Evolutionary conservation across 1,140 invertebrate genomes (phyloP).

Genomic region (Latrodectus geometricus): DNA sequence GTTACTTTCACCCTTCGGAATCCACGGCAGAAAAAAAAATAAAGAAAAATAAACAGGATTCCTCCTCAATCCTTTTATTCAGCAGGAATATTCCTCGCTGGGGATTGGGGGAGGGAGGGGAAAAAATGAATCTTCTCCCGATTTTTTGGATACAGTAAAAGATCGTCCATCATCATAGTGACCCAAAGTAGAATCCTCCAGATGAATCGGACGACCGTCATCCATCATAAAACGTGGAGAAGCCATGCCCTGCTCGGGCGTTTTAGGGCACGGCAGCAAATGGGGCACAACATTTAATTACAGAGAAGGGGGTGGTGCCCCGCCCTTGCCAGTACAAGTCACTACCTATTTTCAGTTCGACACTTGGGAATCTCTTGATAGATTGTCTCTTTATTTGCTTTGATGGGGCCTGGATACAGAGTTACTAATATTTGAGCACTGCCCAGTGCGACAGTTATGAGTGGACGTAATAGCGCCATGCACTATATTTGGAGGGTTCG

Average conservation of each 20-base stretch:
- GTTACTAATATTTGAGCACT: conserved; percentile 4
- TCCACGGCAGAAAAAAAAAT: not conserved
- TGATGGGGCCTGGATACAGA: conserved; percentile 5
- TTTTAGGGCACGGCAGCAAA: conserved; percentile 27
- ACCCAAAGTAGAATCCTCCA: conserved; percentile 49
- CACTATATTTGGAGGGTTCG: not conserved
- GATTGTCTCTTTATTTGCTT: conserved; percentile 42
- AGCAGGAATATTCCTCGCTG: not conserved
- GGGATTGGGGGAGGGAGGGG: conserved; percentile 1
- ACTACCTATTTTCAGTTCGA: conserved; percentile 54
- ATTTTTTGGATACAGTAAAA: conserved; percentile 7
- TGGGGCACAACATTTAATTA: conserved; percentile 57
- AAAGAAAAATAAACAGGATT: not conserved
- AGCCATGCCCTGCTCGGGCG: conserved; percentile 2
- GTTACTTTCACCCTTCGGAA: not conserved
- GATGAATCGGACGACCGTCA: conserved; percentile 18
- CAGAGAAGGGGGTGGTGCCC: conserved; percentile 12
- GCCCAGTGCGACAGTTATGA: not conserved
- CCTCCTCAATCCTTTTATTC: conserved; percentile 9
- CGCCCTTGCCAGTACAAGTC: conserved; percentile 36
- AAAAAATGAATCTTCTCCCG: not conserved
- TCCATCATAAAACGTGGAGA: conserved; percentile 7
- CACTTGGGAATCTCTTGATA: conserved; percentile 45
- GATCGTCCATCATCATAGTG: conserved; percentile 36
- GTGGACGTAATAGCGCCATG: not conserved